Evolutionary conservation across 2,797 vertebrate species (phyloP).

Genomic region (Lateolabrax maculatus): DNA sequence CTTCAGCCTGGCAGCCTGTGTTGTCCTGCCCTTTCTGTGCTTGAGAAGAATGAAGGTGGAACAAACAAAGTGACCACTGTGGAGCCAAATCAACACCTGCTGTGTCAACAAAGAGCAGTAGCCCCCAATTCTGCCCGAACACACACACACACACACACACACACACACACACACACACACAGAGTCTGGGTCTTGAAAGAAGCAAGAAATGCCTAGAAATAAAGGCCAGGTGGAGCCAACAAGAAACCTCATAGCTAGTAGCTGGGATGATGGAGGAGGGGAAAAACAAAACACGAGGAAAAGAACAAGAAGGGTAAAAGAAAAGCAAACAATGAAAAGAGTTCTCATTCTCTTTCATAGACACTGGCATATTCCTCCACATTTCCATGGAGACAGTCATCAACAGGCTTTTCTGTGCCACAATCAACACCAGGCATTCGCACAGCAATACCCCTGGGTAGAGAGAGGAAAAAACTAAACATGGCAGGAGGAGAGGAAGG

Average conservation of each 20-base stretch:
- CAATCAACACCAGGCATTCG: slow-evolving; percentile 56
- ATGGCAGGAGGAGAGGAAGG: slow-evolving; percentile 55
- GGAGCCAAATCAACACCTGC: slow-evolving; percentile 80
- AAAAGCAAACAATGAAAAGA: slow-evolving; percentile 67
- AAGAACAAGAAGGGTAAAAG: slow-evolving; percentile 7
- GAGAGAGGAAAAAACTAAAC: slow-evolving; percentile 45
- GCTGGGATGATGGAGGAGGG: slow-evolving; percentile 13
- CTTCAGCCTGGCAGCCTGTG: slow-evolving; percentile 67
- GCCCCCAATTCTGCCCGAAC: slow-evolving; percentile 28
- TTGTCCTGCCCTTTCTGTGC: slow-evolving; percentile 67
- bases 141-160: slow-evolving; percentile 6
- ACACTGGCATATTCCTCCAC: slow-evolving; percentile 50
- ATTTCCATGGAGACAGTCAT: slow-evolving; percentile 67
- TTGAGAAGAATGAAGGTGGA: slow-evolving; percentile 63
- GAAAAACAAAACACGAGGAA: slow-evolving; percentile 26
- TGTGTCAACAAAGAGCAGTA: slow-evolving; percentile 77
- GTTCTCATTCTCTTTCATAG: slow-evolving; percentile 64
- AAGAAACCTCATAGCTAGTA: slow-evolving; percentile 19
- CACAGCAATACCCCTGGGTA: slow-evolving; percentile 63
- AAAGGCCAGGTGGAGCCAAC: slow-evolving; percentile 68
- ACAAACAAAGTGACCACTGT: slow-evolving; percentile 79
- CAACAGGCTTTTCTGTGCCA: slow-evolving; percentile 64
- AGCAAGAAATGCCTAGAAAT: slow-evolving; percentile 69
- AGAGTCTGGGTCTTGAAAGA: slow-evolving; percentile 40
- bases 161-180: background rate